Evolutionary conservation across 1,140 invertebrate species (phyloP).

Genomic region (Condylostylus longicornis): DNA sequence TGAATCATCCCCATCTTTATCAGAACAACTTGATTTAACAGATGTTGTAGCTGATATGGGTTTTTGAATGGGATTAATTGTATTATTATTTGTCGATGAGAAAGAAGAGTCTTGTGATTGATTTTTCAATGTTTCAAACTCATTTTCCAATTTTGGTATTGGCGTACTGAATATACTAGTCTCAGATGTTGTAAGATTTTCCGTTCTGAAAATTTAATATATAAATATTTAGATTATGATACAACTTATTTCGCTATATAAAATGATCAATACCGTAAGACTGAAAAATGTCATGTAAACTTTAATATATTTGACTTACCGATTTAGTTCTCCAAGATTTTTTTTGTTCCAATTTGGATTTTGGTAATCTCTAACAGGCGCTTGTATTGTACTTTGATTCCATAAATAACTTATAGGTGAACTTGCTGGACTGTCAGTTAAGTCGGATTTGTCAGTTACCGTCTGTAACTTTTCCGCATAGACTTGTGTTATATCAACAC

Average conservation of each 20-base stretch:
- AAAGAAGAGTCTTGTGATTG: too few species aligned
- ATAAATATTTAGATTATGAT: neutral
- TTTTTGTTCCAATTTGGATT: constrained; percentile 16
- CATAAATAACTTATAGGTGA: constrained; percentile 35
- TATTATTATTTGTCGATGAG: neutral
- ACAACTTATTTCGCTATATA: neutral
- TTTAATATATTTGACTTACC: constrained; percentile 9
- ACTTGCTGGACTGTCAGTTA: constrained; percentile 21
- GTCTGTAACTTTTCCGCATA: constrained; percentile 12
- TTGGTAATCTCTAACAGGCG: constrained; percentile 22
- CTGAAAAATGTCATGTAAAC: too few species aligned
- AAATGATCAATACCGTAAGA: neutral
- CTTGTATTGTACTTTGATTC: constrained; percentile 34
- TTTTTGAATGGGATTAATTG: constrained; percentile 28
- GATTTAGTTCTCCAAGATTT: too few species aligned
- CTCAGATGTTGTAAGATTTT: constrained; percentile 25
- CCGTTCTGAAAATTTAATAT: constrained; percentile 4
- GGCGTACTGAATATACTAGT: constrained; percentile 29
- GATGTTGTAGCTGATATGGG: constrained; percentile 15
- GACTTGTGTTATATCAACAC: constrained; percentile 21
- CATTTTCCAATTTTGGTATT: constrained; percentile 11
- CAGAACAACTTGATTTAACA: constrained; percentile 16
- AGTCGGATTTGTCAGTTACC: neutral
- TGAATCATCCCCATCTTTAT: constrained; percentile 23
- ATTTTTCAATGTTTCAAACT: neutral